Evolutionary conservation across 2,113 vertebrate species (phyloP).

Genomic region (Arothron firmamentum): DNA sequence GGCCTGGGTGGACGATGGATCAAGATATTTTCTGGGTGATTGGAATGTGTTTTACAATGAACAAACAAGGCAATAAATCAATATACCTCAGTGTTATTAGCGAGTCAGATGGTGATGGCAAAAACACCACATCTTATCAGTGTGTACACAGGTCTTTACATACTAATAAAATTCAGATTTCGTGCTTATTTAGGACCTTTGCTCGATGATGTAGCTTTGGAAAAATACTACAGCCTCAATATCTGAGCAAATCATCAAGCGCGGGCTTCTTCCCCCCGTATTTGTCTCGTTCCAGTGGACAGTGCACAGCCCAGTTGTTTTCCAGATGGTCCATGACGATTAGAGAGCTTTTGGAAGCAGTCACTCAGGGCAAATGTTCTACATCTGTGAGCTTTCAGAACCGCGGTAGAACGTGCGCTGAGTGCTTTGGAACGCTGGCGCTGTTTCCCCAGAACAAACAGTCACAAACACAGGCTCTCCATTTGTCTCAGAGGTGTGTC

Average conservation of each 20-base stretch:
- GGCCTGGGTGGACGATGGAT: too few relatives aligned
- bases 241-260: constrained; percentile 1
- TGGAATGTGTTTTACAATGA: too few relatives aligned
- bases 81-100: too few relatives aligned
- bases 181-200: not conserved
- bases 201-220: too few relatives aligned
- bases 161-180: too few relatives aligned
- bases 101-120: too few relatives aligned
- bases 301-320: constrained; percentile 56
- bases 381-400: constrained; percentile 58
- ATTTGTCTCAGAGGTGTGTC: too few relatives aligned
- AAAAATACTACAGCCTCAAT: constrained; percentile 14
- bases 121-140: too few relatives aligned
- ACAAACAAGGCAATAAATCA: too few relatives aligned
- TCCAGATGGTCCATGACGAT: constrained; percentile 65
- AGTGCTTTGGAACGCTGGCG: constrained; percentile 28
- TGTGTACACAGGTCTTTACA: too few relatives aligned
- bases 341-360: constrained; percentile 59
- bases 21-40: too few relatives aligned
- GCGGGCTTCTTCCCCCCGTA: constrained; percentile 10
- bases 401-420: constrained; percentile 43
- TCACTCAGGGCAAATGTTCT: constrained; percentile 51
- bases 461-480: constrained; percentile 25
- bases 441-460: constrained; percentile 45
- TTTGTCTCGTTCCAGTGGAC: constrained; percentile 40